Base-by-base conservation (phyloP, 2,888 invertebrate genomes). In the Diaprepes abbreviatus region DNA sequence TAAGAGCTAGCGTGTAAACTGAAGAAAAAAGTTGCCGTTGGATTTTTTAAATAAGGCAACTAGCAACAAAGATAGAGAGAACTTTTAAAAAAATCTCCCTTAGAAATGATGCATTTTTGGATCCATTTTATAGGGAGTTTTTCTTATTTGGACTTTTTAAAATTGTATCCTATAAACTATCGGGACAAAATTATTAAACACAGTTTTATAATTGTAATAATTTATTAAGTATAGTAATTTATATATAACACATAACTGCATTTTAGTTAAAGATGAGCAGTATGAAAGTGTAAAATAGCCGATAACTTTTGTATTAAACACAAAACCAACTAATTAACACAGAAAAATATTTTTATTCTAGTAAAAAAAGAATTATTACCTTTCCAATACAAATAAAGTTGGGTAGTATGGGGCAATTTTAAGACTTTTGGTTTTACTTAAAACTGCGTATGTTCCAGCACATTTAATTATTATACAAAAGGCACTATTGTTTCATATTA, bases 191-290 rank as follows among this genome's bases (percentile, higher is more conserved):
- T n/a, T n/a, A n/a, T n/a, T n/a, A n/a, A 62, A 43, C 17, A 48
- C 33, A 31, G n/a, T 1, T 3, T 48, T n/a, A 14, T 54, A 54
- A 52, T 76, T 76, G 76, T 77, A 81, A 82, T 82, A 82, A 82
- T 81, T 82, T 82, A 82, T 81, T 82, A 81, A 79, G 80, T 81
- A 79, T 80, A 78, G 75, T 75, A 78, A 79, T 78, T 80, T 79
- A 78, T 70, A 65, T 78, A 78, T 79, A 82, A 81, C 81, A 82
- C 80, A 81, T 78, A 81, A 78, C 77, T 78, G 79, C 77, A 60
- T 60, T 78, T n/a, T 74, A 75, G 70, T 73, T 69, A 59, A 73
- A 72, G 74, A 75, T 77, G 77, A 74, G 76, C 75, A 76, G 78
- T 77, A 79, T 72, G 74, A 73, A 77, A 74, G 62, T 54, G 63